Conservation (phyloP, 2,797 vertebrate genomes). For the Melanitta fusca region DNA sequence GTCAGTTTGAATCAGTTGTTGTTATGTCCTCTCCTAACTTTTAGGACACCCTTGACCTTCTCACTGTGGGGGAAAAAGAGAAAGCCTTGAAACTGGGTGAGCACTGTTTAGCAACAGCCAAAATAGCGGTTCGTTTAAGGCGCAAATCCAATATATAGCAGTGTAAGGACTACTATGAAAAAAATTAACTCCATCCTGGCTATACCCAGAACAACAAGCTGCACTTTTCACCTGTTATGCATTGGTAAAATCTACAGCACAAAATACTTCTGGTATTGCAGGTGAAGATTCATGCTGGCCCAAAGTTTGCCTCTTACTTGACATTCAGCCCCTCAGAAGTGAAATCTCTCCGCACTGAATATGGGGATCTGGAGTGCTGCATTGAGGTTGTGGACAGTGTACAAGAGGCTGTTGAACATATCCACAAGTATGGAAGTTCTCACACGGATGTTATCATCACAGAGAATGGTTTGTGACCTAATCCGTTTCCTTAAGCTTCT, state of each 20-base stretch:
- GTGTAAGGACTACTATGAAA: not conserved
- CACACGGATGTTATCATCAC: constrained; percentile 96
- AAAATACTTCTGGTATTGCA: constrained; percentile 64
- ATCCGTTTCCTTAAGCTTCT: not conserved
- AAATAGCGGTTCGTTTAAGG: not conserved
- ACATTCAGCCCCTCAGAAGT: constrained; percentile 93
- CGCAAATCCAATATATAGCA: not conserved
- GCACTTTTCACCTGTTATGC: not conserved
- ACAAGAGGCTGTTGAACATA: constrained; percentile 93
- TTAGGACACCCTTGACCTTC: not conserved
- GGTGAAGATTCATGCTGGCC: constrained; percentile 97
- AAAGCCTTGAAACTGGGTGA: not conserved
- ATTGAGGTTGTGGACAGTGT: constrained; percentile 94
- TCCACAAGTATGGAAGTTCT: constrained; percentile 97
- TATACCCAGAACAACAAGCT: not conserved
- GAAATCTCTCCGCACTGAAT: constrained; percentile 92
- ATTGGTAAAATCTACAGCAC: not conserved
- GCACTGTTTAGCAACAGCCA: not conserved
- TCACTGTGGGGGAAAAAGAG: not conserved
- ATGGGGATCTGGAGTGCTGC: constrained; percentile 94
- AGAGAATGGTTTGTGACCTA: constrained; percentile 87
- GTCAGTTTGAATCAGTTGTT: not conserved
- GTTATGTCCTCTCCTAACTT: not conserved
- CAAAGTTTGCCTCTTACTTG: constrained; percentile 90
- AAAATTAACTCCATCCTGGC: not conserved